Percentiles rank a stretch among this genome's conserved stretches.
phyloP scores from a whole-genome alignment of 2,888 invertebrate species.

The Hydrotaea diabolus region DNA sequence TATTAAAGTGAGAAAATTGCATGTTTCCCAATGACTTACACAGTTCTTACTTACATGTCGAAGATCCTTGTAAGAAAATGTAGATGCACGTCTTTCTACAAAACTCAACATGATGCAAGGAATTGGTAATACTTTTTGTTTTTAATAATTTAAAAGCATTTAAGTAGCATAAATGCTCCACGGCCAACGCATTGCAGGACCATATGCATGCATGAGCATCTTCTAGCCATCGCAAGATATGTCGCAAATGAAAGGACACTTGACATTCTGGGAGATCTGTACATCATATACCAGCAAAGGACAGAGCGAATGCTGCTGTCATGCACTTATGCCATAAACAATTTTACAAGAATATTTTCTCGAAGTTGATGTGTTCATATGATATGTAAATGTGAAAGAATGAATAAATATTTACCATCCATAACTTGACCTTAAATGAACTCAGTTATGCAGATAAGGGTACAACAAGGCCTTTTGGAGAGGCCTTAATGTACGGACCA shows the following conservation, averaged over 20 bases:
- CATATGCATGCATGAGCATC: conserved; percentile 3
- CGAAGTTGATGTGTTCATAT: conserved; percentile 2
- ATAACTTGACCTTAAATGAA: too few relatives aligned
- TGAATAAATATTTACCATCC: too few relatives aligned
- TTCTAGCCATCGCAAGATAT: neutral
- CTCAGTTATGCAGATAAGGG: too few relatives aligned
- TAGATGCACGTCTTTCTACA: too few relatives aligned
- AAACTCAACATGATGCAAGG: too few relatives aligned
- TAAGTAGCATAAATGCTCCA: conserved; percentile 27
- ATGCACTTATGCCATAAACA: neutral
- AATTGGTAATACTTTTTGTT: too few relatives aligned
- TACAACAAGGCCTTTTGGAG: too few relatives aligned
- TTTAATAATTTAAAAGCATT: conserved; percentile 28
- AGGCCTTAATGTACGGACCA: too few relatives aligned
- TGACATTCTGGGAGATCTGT: neutral
- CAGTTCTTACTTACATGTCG: too few relatives aligned
- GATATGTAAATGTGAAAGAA: neutral
- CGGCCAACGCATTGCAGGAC: conserved; percentile 20
- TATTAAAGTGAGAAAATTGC: too few relatives aligned
- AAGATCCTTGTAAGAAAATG: too few relatives aligned
- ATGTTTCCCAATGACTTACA: too few relatives aligned
- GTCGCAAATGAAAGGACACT: neutral
- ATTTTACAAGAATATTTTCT: neutral
- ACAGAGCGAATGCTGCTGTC: neutral
- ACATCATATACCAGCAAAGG: neutral